Evolutionary conservation across 2,888 invertebrate species (phyloP), one percentile per base, ranked within the genome.

Genomic region (Hoplodrina ambigua): DNA sequence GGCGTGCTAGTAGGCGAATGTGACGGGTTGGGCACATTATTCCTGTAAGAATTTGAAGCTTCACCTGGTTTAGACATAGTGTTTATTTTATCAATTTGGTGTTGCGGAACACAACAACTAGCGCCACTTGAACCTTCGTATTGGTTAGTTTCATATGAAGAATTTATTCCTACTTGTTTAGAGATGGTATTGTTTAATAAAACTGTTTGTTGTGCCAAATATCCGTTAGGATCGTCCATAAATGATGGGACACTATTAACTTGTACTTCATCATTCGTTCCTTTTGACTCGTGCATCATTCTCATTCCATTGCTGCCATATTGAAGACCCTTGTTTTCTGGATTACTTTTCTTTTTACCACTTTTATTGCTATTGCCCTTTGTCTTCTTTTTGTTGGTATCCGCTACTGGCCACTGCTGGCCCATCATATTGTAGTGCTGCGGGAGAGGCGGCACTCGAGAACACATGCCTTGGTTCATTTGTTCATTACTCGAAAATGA

Each of bases 211-310:
- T 99, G 98, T 7, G 98, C 98, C 82, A 99, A 94, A 93, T 98
- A 99, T 4, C 98, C 99, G 86, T 97, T 98, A 0, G 99, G 98
- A 92, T 99, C 98, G 82, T 99, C 99, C 96, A 99, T 97, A 89
- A 98, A 99, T 46, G 98, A 98, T 1, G 98, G 98, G 78, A 97
- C 94, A 76, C 96, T 96, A 78, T 96, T 97, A 82, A 90, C 92
- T 41, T 96, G 91, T 70, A 92, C 88, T 73, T 96, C 92, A 74
- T 96, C 96, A 76, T 94, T 90, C 84, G 95, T 94, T 63, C 86
- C 89, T 90, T 96, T 96, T 13, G 87, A 61, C 59, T 95, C 94
- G 70, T 93, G 92, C 15, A 92, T 71, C 57, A 91, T 81, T 75
- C 94, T 89, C 81, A 94, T 88, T 4, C 94, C 93, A 75, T 94